Conservation (phyloP, 2,888 invertebrate species). For the Phortica magna region DNA sequence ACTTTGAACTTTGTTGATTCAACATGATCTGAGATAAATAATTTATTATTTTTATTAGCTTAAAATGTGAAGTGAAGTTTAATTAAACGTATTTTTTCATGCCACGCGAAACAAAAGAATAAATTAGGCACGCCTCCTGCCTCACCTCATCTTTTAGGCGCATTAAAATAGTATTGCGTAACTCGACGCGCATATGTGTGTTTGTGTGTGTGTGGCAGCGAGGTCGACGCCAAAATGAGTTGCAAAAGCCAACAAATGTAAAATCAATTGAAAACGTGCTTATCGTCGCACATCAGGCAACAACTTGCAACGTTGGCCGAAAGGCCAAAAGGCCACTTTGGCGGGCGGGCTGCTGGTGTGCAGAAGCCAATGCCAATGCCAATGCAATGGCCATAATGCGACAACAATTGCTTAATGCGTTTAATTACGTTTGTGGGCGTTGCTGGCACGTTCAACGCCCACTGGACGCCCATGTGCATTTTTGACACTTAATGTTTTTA, state of each 20-base stretch:
- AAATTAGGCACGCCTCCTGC: too few relatives aligned
- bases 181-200: too few relatives aligned
- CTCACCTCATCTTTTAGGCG: too few relatives aligned
- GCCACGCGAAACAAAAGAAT: too few relatives aligned
- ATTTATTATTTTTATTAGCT: too few relatives aligned
- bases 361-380: too few relatives aligned
- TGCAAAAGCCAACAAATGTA: slow-evolving; percentile 47
- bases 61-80: too few relatives aligned
- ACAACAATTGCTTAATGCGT: slow-evolving; percentile 71
- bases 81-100: too few relatives aligned
- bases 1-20: too few relatives aligned
- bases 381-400: slow-evolving; percentile 34
- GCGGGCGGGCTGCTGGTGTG: too few relatives aligned
- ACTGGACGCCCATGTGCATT: not conserved
- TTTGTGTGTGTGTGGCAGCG: not conserved
- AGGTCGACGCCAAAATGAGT: slow-evolving; percentile 25
- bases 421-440: slow-evolving; percentile 70
- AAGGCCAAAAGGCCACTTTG: not conserved
- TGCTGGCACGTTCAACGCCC: not conserved
- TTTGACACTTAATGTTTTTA: slow-evolving; percentile 73
- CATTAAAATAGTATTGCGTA: too few relatives aligned
- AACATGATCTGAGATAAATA: too few relatives aligned
- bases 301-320: not conserved
- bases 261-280: slow-evolving; percentile 70
- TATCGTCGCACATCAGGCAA: slow-evolving; percentile 67